These are phyloP conservation scores for Euschistus heros DNA, from an alignment of 1,140 invertebrate genomes.

Conservation along the genomic window DNA sequence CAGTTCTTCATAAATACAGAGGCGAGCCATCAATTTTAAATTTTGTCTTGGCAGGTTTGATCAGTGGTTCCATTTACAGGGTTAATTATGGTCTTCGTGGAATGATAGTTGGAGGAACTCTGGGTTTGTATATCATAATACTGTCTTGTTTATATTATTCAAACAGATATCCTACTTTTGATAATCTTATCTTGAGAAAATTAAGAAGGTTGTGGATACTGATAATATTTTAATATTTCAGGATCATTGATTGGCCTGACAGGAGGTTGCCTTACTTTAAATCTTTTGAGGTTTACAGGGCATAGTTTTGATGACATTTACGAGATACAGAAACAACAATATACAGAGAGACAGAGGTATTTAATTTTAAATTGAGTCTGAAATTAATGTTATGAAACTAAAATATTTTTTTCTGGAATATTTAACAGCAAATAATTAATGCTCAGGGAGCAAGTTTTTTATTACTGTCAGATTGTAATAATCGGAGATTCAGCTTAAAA, in stretches of 20 bases:
- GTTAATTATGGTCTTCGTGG: constrained; percentile 19
- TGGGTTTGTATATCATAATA: constrained; percentile 13
- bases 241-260: constrained; percentile 19
- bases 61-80: constrained; percentile 21
- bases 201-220: too few relatives aligned
- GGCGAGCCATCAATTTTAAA: constrained; percentile 14
- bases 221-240: too few relatives aligned
- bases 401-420: too few relatives aligned
- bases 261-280: constrained; percentile 10
- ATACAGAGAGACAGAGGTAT: constrained; percentile 14
- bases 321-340: not conserved
- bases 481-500: too few relatives aligned
- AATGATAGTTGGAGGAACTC: constrained; percentile 14
- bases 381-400: too few relatives aligned
- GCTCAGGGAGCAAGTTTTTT: too few relatives aligned
- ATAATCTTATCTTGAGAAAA: not conserved
- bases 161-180: not conserved
- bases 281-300: constrained; percentile 17
- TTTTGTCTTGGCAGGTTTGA: constrained; percentile 9
- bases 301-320: constrained; percentile 18
- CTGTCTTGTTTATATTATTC: not conserved
- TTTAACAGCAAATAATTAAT: too few relatives aligned
- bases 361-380: too few relatives aligned
- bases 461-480: too few relatives aligned
- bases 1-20: constrained; percentile 8